Base-by-base conservation (phyloP, 2,888 invertebrate genomes). In the Sinodicranocentrus sp. region DNA sequence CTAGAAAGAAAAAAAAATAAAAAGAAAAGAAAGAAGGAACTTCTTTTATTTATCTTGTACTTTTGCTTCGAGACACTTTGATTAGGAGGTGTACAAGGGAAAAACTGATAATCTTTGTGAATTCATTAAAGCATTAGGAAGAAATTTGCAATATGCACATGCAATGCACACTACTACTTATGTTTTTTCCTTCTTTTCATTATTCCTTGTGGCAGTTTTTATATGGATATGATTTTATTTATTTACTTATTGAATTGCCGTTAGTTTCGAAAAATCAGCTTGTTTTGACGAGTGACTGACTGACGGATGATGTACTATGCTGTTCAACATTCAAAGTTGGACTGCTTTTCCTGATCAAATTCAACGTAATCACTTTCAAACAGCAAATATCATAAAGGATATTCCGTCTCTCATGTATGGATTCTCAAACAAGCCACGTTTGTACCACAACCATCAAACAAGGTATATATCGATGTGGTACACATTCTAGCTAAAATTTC, bases 241-340 rank as follows among this genome's bases (percentile, higher is more conserved):
- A 54, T 54, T 54, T 54, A 54, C 54, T 54, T 54, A 54, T 54
- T 23, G 57, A 1, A 57, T 2, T 23, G 57, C 57, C 57, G 57
- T 57, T 52, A 57, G 57, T 57, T 57, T 21, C 1, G 23, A 8
- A 13, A 57, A 57, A 57, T 57, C 23, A 57, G 21, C 57, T 57
- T 54, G 54, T 54, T 54, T 21, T 54, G 54, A 54, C 21, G 54
- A 54, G 54, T 54, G 21, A 54, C 3, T 54, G 21, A 54, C 3
- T 54, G 54, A 54, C 54, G 54, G 54, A 54, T 54, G 54, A 13
- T 10, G 48, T 48, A 48, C 48, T 48, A n/a, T 15, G n/a, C n/a
- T n/a, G n/a, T n/a, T n/a, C n/a, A n/a, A n/a, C n/a, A n/a, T n/a
- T n/a, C n/a, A n/a, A n/a, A n/a, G n/a, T n/a, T n/a, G n/a, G n/a